Evolutionary conservation across 1,140 invertebrate genomes (phyloP).

Genomic region (Dermatophagoides farinae): DNA sequence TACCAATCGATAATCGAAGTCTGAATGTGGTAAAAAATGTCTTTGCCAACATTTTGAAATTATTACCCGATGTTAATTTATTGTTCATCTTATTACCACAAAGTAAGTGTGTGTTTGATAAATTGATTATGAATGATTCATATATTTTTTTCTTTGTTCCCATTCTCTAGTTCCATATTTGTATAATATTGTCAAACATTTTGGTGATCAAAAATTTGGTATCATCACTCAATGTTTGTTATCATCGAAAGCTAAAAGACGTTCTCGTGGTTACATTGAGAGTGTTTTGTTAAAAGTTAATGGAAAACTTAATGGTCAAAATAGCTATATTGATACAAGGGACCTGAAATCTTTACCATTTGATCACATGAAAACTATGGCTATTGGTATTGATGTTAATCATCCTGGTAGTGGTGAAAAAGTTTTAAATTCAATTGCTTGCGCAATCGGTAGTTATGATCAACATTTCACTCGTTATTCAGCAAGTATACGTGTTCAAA

Average conservation of each 20-base stretch:
- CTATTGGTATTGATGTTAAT: constrained; percentile 47
- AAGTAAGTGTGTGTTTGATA: neutral
- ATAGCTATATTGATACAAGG: constrained; percentile 36
- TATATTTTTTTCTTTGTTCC: neutral
- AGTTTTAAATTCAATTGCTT: constrained; percentile 58
- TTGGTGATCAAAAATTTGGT: constrained; percentile 46
- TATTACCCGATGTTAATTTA: neutral
- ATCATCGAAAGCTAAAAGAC: constrained; percentile 32
- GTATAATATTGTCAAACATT: constrained; percentile 39
- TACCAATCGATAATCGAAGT: neutral
- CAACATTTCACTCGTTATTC: constrained; percentile 12
- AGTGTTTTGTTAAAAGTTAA: constrained; percentile 67
- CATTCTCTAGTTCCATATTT: neutral
- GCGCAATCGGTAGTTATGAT: constrained; percentile 28
- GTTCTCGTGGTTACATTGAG: constrained; percentile 18
- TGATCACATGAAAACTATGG: neutral
- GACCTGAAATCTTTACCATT: neutral
- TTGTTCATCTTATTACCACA: neutral
- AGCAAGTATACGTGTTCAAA: constrained; percentile 9
- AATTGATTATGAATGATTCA: neutral
- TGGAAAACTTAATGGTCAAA: constrained; percentile 58
- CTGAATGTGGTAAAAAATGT: neutral
- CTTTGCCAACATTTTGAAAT: neutral
- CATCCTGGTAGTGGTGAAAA: constrained; percentile 47
- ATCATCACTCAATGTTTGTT: constrained; percentile 57